These are phyloP conservation scores for Acridotheres tristis DNA, from an alignment of 2,797 vertebrate genomes.

Conservation along the genomic window DNA sequence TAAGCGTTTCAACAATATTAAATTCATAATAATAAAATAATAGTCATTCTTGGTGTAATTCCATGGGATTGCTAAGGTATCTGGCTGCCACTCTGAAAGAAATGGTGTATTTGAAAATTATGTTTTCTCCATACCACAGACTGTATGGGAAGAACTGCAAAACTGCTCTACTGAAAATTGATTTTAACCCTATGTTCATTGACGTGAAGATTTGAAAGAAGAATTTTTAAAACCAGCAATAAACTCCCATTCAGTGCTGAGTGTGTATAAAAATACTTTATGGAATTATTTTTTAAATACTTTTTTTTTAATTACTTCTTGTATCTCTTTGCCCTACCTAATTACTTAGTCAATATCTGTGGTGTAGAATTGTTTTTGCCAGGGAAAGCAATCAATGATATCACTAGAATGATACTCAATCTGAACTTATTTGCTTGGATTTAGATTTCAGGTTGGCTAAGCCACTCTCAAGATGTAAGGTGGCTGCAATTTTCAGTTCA, in stretches of 20 bases:
- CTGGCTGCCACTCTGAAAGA: neutral
- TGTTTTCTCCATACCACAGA: neutral
- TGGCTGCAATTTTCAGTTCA: neutral
- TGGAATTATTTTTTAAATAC: neutral
- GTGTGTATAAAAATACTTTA: neutral
- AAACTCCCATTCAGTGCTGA: neutral
- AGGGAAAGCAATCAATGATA: conserved; percentile 6
- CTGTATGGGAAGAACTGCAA: neutral
- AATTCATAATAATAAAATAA: conserved; percentile 59
- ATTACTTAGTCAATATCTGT: conserved; percentile 17
- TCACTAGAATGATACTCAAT: neutral
- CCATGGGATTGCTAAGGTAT: neutral
- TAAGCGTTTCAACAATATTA: conserved; percentile 62
- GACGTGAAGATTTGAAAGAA: neutral
- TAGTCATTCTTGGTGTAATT: conserved; percentile 4
- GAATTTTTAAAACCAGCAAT: neutral
- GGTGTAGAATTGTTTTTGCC: neutral
- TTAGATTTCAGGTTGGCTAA: conserved; percentile 7
- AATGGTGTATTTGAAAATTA: conserved; percentile 6
- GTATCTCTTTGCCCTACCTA: neutral
- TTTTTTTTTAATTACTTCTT: neutral
- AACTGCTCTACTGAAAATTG: neutral
- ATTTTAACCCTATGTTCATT: neutral
- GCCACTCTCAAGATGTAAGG: neutral
- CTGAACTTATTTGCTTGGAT: neutral